Evolutionary conservation across 2,797 vertebrate species (phyloP).

Genomic region (Picus viridis): DNA sequence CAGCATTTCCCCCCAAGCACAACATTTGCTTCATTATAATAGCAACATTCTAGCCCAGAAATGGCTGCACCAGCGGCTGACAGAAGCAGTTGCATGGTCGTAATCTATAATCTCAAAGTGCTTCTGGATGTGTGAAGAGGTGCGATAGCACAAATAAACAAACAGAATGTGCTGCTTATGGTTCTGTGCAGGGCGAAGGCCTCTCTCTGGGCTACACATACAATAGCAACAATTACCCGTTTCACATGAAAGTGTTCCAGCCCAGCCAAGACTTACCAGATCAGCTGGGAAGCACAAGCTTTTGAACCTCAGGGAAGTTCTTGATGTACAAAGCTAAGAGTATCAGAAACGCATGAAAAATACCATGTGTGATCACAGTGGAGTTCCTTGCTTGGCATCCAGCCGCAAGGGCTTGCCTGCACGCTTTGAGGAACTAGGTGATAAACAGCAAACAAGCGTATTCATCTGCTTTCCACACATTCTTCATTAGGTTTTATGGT

Average conservation of each 20-base stretch:
- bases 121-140: neutral
- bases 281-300: neutral
- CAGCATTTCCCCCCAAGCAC: neutral
- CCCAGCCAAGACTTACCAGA: neutral
- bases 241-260: neutral
- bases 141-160: slow-evolving; percentile 47
- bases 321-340: neutral
- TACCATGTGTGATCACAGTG: neutral
- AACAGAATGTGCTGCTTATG: slow-evolving; percentile 16
- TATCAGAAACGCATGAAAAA: neutral
- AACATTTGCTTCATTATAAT: neutral
- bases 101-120: neutral
- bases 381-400: neutral
- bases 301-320: neutral
- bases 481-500: neutral
- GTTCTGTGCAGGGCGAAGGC: neutral
- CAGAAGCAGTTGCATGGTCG: neutral
- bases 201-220: neutral
- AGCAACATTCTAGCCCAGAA: neutral
- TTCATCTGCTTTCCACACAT: neutral
- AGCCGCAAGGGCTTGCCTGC: neutral
- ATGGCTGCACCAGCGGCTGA: neutral
- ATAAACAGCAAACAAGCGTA: neutral
- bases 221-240: neutral
- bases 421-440: neutral